Conservation (phyloP, 2,888 invertebrate genomes). For the Villa cingulata region DNA sequence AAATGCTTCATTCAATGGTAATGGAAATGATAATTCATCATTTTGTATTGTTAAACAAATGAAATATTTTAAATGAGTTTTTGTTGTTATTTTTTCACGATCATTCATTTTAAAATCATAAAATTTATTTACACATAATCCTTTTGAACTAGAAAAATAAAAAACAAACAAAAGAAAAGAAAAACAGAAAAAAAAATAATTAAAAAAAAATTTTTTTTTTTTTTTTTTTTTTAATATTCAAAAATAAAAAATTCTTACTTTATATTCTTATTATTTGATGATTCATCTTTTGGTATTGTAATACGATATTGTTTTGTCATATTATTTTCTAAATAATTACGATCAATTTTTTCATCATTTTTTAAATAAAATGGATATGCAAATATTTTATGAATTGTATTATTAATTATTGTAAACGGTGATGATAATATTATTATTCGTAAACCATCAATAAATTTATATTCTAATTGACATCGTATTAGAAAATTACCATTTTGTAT, state of each 20-base stretch:
- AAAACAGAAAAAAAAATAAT: no score
- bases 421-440: constrained; percentile 27
- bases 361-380: constrained; percentile 27
- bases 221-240: background rate
- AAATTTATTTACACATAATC: constrained; percentile 24
- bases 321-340: background rate
- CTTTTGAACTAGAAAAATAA: constrained; percentile 13
- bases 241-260: background rate
- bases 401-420: constrained; percentile 27
- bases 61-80: constrained; percentile 13
- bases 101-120: constrained; percentile 18
- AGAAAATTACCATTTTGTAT: constrained; percentile 21
- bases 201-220: no score
- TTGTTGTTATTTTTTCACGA: background rate
- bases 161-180: background rate
- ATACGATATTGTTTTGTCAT: background rate
- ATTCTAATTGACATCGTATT: constrained; percentile 23
- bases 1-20: constrained; percentile 42
- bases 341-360: constrained; percentile 22
- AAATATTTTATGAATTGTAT: constrained; percentile 20
- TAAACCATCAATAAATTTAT: constrained; percentile 24
- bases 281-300: background rate
- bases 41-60: constrained; percentile 20
- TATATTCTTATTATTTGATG: background rate
- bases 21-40: constrained; percentile 40